A percentile compares a stretch with the other conserved stretches of the same genome.
phyloP scores from a whole-genome alignment of 2,888 invertebrate species.

The Drosophila testacea region DNA sequence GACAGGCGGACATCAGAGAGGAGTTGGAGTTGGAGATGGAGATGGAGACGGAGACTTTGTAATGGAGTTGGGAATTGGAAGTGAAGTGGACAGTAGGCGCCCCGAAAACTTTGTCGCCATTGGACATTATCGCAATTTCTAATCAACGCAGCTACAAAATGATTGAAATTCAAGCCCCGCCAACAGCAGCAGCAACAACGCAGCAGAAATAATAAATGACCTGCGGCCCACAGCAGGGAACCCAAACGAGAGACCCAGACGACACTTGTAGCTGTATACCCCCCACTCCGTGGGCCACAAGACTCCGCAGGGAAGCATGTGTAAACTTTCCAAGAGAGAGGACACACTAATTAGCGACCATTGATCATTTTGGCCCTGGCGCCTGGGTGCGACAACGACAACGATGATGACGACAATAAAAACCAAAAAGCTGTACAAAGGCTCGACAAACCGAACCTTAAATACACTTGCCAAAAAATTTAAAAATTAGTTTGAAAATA shows the following conservation, averaged over 20 bases:
- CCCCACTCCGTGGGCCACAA: slow-evolving; percentile 18
- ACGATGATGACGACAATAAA: slow-evolving; percentile 21
- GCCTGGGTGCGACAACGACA: slow-evolving; percentile 64
- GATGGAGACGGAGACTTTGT: not conserved
- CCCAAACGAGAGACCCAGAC: slow-evolving; percentile 46
- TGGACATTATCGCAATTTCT: slow-evolving; percentile 79
- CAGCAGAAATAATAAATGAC: slow-evolving; percentile 70
- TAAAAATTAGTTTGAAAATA: not conserved
- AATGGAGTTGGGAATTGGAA: slow-evolving; percentile 5
- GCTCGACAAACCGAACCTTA: not conserved
- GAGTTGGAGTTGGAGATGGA: not conserved
- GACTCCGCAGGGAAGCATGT: slow-evolving; percentile 63
- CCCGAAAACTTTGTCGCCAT: slow-evolving; percentile 75
- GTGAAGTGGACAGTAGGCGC: slow-evolving; percentile 41
- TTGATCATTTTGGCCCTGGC: slow-evolving; percentile 74
- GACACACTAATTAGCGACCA: slow-evolving; percentile 78
- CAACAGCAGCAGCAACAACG: slow-evolving; percentile 43
- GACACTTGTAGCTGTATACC: slow-evolving; percentile 67
- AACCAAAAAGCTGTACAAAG: slow-evolving; percentile 5
- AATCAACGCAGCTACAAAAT: slow-evolving; percentile 75
- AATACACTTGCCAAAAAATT: slow-evolving; percentile 20
- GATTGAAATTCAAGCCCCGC: slow-evolving; percentile 77
- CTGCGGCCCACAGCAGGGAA: slow-evolving; percentile 64
- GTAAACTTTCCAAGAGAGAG: slow-evolving; percentile 71
- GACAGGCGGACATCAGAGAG: slow-evolving; percentile 56